These are phyloP conservation scores for Pelobates fuscus DNA, from an alignment of 2,113 vertebrate genomes.

Conservation along the genomic window DNA sequence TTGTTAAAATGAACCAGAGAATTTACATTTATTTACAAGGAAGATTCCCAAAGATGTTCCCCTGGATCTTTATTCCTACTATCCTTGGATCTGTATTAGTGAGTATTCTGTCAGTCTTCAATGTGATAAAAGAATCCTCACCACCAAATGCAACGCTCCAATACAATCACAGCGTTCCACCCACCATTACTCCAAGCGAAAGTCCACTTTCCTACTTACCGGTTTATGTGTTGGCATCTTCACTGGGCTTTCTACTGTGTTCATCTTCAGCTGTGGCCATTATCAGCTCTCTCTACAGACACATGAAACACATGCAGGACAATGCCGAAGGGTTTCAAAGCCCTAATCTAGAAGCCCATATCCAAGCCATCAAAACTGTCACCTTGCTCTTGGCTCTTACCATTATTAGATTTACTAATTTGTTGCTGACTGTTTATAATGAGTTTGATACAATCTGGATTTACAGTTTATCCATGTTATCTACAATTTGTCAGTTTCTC, in stretches of 20 bases:
- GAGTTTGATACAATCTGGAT: background rate
- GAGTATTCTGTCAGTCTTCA: background rate
- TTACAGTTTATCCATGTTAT: background rate
- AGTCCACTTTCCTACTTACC: background rate
- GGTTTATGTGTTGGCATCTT: background rate
- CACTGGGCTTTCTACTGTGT: background rate
- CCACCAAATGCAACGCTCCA: too few relatives aligned
- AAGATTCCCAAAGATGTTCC: background rate
- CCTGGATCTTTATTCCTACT: conserved; percentile 2
- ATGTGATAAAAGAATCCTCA: too few relatives aligned
- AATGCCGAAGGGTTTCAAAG: background rate
- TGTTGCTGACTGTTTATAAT: background rate
- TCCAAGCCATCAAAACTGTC: background rate
- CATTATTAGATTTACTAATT: background rate
- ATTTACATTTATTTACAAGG: background rate
- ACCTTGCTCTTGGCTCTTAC: background rate
- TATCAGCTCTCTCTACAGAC: conserved; percentile 2
- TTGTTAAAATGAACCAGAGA: background rate
- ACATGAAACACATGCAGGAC: conserved; percentile 1
- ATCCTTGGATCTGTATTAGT: background rate
- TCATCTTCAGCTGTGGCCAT: background rate
- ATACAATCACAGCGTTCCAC: too few relatives aligned
- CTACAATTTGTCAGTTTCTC: background rate
- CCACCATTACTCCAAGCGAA: too few relatives aligned
- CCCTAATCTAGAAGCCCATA: background rate